Evolutionary conservation across 2,888 invertebrate species (phyloP).

Genomic region (Diplazon laetatorius): DNA sequence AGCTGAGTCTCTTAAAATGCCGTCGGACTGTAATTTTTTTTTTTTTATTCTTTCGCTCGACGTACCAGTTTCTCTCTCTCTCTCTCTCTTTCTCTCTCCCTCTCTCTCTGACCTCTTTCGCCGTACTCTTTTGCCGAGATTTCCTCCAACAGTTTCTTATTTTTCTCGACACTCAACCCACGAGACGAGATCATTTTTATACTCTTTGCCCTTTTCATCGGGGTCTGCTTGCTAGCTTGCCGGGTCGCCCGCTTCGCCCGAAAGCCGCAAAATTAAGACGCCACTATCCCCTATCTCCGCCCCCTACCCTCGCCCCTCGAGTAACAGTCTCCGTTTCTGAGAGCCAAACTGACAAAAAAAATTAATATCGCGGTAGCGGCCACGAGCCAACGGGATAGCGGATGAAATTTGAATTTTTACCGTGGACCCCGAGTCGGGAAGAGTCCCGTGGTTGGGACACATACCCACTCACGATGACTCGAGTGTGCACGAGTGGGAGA

Average conservation of each 20-base stretch:
- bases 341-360: constrained; percentile 63
- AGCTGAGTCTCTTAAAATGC: constrained; percentile 51
- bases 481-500: constrained; percentile 21
- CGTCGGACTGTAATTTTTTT: constrained; percentile 43
- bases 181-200: constrained; percentile 60
- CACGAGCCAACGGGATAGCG: constrained; percentile 70
- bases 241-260: constrained; percentile 36
- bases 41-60: constrained; percentile 53
- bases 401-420: constrained; percentile 73
- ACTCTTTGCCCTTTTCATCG: constrained; percentile 56
- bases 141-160: constrained; percentile 50
- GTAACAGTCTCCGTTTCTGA: constrained; percentile 15
- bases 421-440: constrained; percentile 46
- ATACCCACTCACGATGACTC: constrained; percentile 23
- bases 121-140: constrained; percentile 37
- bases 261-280: constrained; percentile 68
- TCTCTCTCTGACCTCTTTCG: constrained; percentile 9
- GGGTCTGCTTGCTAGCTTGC: constrained; percentile 4
- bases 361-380: constrained; percentile 67
- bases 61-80: constrained; percentile 31
- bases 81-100: background rate
- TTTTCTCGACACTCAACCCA: constrained; percentile 35
- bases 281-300: constrained; percentile 9
- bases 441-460: background rate
- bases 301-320: background rate